A percentile compares a stretch with the other conserved stretches of the same genome.
Conservation (phyloP, 2,888 invertebrate species). For the Rhodophaea formosa region DNA sequence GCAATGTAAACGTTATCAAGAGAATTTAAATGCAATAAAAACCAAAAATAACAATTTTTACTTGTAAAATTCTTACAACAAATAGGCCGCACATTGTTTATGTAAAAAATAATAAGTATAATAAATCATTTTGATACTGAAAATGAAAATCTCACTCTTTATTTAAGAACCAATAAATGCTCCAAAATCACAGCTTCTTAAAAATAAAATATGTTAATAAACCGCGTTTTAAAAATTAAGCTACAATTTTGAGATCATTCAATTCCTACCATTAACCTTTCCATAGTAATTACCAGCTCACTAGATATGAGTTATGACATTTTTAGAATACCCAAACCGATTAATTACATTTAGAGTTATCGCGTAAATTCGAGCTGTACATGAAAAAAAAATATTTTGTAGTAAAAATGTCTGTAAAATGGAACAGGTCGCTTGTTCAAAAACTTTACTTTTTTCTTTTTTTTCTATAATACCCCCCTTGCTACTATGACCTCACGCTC, state of each 20-base stretch:
- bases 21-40: no score
- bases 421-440: no score
- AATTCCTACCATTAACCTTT: not conserved
- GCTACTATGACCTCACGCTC: no score
- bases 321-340: slow-evolving; percentile 12
- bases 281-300: not conserved
- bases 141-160: slow-evolving; percentile 30
- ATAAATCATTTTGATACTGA: slow-evolving; percentile 28
- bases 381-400: not conserved
- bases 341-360: not conserved
- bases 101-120: slow-evolving; percentile 14
- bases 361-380: not conserved
- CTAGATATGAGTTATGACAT: not conserved
- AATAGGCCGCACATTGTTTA: slow-evolving; percentile 11
- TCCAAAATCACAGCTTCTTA: slow-evolving; percentile 28
- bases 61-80: not conserved
- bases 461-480: no score
- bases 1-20: no score
- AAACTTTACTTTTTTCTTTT: no score
- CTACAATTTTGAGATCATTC: slow-evolving; percentile 18
- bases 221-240: slow-evolving; percentile 11
- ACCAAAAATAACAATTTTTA: not conserved
- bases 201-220: slow-evolving; percentile 8
- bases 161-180: slow-evolving; percentile 24
- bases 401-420: no score